phyloP scores from a whole-genome alignment of 2,113 vertebrate genomes.

The Laterallus jamaicensis region DNA sequence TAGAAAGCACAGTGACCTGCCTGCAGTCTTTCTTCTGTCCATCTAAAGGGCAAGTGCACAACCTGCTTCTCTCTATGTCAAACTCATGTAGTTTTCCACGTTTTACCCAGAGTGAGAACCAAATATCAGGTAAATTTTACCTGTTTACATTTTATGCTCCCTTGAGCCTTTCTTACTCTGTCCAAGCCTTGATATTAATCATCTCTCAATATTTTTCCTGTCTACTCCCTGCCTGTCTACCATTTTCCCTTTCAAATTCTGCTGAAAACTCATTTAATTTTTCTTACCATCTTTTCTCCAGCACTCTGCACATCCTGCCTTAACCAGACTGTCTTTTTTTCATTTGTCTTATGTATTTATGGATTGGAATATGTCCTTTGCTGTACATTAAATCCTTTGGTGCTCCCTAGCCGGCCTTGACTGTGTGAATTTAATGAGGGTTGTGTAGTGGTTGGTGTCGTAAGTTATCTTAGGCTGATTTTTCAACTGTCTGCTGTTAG shows the following conservation, averaged over 20 bases:
- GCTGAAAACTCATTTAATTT: not conserved
- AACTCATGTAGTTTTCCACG: not conserved
- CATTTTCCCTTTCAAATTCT: not conserved
- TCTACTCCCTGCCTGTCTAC: not conserved
- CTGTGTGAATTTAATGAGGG: conserved; percentile 10
- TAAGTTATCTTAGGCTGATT: conserved; percentile 25
- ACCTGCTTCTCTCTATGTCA: not conserved
- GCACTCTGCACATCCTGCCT: not conserved
- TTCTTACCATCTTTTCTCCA: not conserved
- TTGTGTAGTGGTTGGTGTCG: not conserved
- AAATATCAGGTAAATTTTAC: not conserved
- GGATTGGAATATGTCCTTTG: not conserved
- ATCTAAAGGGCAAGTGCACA: not conserved
- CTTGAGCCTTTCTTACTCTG: not conserved
- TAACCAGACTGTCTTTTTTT: not conserved
- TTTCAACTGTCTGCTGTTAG: not conserved
- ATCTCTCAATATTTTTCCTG: not conserved
- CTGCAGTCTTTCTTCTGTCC: not conserved
- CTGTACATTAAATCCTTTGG: conserved; percentile 32
- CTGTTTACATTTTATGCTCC: not conserved
- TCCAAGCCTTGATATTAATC: not conserved
- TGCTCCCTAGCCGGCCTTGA: conserved; percentile 7
- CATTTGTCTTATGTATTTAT: conserved; percentile 23
- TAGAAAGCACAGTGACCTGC: not conserved
- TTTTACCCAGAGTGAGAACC: not conserved